phyloP scores from a whole-genome alignment of 2,797 vertebrate species.

The Ficedula albicollis region DNA sequence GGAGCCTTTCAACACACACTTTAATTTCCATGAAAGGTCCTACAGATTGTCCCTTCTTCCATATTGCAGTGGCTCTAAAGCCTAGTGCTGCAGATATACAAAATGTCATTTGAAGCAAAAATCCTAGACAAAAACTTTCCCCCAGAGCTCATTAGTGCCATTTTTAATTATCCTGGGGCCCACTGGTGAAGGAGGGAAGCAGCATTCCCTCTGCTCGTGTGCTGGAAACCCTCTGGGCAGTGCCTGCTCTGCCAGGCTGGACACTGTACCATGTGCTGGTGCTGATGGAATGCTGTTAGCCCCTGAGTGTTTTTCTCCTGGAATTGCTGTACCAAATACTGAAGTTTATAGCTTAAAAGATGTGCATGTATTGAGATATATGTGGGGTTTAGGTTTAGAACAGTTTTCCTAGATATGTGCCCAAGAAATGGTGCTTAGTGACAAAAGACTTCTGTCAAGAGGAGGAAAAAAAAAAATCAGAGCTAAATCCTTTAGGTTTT shows the following conservation, averaged over 20 bases:
- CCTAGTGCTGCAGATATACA: not conserved
- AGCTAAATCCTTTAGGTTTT: not conserved
- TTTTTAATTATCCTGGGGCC: slow-evolving; percentile 50
- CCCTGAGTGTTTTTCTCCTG: not conserved
- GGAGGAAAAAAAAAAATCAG: not conserved
- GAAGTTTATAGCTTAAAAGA: not conserved
- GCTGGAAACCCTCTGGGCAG: not conserved
- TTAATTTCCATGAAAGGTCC: not conserved
- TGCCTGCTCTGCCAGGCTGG: not conserved
- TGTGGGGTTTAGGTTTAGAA: fast-evolving
- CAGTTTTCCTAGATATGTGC: not conserved
- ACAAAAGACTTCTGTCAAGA: not conserved
- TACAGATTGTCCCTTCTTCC: not conserved
- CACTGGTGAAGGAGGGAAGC: not conserved
- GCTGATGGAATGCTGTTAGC: not conserved
- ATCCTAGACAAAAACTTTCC: not conserved
- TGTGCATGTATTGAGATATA: fast-evolving
- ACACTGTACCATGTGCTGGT: not conserved
- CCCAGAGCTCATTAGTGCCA: slow-evolving; percentile 39
- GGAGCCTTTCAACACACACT: not conserved
- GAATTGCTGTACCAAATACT: not conserved
- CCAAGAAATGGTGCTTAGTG: not conserved
- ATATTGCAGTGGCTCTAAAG: not conserved
- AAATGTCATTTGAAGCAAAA: not conserved
- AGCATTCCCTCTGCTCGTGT: not conserved